Percentiles rank a stretch among this genome's conserved stretches.
Evolutionary conservation across 2,797 vertebrate genomes (phyloP).

Genomic region (Lagocephalus sceleratus): DNA sequence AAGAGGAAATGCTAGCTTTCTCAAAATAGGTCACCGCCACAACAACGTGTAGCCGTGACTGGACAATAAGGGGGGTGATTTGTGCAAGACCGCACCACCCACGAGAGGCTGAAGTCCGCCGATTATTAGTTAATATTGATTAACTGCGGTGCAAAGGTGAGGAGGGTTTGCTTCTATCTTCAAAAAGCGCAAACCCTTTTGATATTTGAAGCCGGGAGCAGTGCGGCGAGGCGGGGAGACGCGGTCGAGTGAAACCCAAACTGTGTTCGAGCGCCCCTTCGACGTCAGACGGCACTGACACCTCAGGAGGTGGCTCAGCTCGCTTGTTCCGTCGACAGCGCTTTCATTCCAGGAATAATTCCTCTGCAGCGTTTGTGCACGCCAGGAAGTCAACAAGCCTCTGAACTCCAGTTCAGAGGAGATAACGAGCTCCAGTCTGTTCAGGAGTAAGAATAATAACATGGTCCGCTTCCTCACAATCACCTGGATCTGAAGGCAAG

Average conservation of each 20-base stretch:
- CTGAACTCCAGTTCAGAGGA: constrained; percentile 24
- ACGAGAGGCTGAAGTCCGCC: constrained; percentile 49
- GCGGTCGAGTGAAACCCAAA: constrained; percentile 15
- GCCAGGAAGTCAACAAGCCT: constrained; percentile 39
- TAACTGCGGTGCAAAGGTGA: constrained; percentile 62
- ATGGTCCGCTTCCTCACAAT: constrained; percentile 11
- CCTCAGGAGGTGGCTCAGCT: constrained; percentile 13
- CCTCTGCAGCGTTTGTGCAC: constrained; percentile 20
- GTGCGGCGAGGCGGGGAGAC: constrained; percentile 18
- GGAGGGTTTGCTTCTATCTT: constrained; percentile 14
- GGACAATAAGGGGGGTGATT: constrained; percentile 35
- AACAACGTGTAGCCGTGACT: constrained; percentile 30
- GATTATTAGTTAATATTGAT: constrained; percentile 69
- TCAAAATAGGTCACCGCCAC: constrained; percentile 62
- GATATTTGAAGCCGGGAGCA: constrained; percentile 6
- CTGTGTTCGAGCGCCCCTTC: constrained; percentile 14
- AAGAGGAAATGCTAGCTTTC: constrained; percentile 59
- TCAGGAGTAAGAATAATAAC: constrained; percentile 21
- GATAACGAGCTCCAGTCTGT: constrained; percentile 29
- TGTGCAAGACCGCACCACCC: constrained; percentile 32
- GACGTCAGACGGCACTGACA: constrained; percentile 27
- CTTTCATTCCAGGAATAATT: constrained; percentile 43
- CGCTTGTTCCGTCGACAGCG: constrained; percentile 33
- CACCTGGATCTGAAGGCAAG: constrained; percentile 1
- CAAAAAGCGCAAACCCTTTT: constrained; percentile 22